Evolutionary conservation across 30 jellyfish, hydroid and myxozoan species (phyloP).

Genomic region (Rhopilema esculentum): DNA sequence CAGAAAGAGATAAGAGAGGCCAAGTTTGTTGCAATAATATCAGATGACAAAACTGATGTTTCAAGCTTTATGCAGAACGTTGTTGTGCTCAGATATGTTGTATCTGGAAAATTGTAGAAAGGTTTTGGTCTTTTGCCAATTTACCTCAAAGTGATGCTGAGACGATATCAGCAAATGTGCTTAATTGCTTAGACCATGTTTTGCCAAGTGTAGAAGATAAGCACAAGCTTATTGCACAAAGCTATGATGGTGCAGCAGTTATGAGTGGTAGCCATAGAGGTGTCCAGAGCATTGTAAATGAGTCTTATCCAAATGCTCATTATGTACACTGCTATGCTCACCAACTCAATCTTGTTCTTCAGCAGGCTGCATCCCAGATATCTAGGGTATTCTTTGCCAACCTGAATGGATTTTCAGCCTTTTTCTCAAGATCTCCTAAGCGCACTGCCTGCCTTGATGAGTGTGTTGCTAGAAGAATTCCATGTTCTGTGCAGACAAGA

Average conservation of each 20-base stretch:
- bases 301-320: conserved; percentile 46
- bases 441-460: conserved; percentile 27
- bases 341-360: conserved; percentile 52
- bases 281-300: conserved; percentile 38
- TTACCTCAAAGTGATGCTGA: conserved; percentile 53
- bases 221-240: conserved; percentile 38
- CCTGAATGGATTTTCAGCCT: conserved; percentile 28
- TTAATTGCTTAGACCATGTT: conserved; percentile 42
- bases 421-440: conserved; percentile 38
- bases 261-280: conserved; percentile 58
- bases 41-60: conserved; percentile 50
- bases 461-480: conserved; percentile 14
- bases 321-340: conserved; percentile 71
- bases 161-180: conserved; percentile 15
- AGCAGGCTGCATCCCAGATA: conserved; percentile 20
- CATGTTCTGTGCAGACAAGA: conserved; percentile 52
- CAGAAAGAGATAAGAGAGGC: conserved; percentile 36
- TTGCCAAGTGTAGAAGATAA: conserved; percentile 29
- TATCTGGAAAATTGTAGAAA: conserved; percentile 36
- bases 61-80: conserved; percentile 27
- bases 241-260: conserved; percentile 58
- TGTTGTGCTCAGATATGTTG: conserved; percentile 54
- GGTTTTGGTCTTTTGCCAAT: conserved; percentile 32
- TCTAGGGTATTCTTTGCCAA: conserved; percentile 52
- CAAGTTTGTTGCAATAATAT: conserved; percentile 24